Percentiles rank a stretch among this genome's conserved stretches.
Conservation (phyloP, 2,113 vertebrate genomes). For the Carassius gibelio region DNA sequence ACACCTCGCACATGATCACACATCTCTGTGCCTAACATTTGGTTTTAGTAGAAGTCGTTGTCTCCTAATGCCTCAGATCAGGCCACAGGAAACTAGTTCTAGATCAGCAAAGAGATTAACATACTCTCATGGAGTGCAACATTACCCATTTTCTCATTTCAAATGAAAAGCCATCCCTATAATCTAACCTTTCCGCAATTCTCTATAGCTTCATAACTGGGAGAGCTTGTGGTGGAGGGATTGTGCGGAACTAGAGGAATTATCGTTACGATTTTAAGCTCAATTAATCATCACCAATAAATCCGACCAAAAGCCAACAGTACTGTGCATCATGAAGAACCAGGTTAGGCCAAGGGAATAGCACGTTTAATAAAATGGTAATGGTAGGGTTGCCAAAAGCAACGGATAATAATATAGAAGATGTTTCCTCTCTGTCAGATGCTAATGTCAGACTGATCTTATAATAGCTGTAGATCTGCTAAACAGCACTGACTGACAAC, state of each 20-base stretch:
- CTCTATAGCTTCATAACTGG: not conserved
- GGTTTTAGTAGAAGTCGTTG: not conserved
- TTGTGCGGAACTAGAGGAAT: not conserved
- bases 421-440: not conserved
- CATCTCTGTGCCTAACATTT: not conserved
- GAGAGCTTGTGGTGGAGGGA: not conserved
- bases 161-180: not conserved
- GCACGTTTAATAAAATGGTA: not conserved
- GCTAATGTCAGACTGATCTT: not conserved
- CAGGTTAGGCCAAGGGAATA: not conserved
- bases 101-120: not conserved
- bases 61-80: too few species aligned
- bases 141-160: not conserved
- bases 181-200: not conserved
- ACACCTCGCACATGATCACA: conserved; percentile 64
- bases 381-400: not conserved
- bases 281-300: conserved; percentile 3
- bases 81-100: not conserved
- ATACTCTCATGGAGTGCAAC: not conserved
- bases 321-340: not conserved
- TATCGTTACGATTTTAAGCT: not conserved
- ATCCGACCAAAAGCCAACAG: not conserved
- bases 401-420: not conserved
- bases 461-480: not conserved
- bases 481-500: not conserved